phyloP scores from a whole-genome alignment of 2,797 vertebrate genomes.

The Myotis planiceps region DNA sequence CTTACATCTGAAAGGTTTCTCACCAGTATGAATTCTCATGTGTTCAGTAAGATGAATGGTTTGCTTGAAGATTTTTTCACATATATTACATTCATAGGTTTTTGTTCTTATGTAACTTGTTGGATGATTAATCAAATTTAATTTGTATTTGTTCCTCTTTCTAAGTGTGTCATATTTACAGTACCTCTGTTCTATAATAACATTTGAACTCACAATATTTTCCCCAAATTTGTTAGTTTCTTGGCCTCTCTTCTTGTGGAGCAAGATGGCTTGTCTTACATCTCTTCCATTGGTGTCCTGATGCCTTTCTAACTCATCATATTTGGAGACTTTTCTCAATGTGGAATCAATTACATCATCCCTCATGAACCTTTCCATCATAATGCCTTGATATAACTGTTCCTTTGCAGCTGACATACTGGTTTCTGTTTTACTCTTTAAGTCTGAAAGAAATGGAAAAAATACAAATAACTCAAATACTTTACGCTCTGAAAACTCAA shows the following conservation, averaged over 20 bases:
- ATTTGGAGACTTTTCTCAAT: constrained; percentile 51
- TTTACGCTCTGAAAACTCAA: constrained; percentile 31
- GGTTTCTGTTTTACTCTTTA: constrained; percentile 53
- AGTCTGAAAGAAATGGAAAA: constrained; percentile 66
- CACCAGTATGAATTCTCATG: constrained; percentile 83
- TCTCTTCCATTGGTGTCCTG: constrained; percentile 6
- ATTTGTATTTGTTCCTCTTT: constrained; percentile 66
- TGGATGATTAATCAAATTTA: constrained; percentile 53
- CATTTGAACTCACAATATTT: constrained; percentile 45
- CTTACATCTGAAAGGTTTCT: constrained; percentile 84
- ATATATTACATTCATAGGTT: constrained; percentile 78
- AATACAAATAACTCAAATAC: not conserved
- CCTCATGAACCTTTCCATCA: constrained; percentile 27
- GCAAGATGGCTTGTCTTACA: constrained; percentile 27
- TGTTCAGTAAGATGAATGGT: constrained; percentile 82
- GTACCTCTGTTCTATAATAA: constrained; percentile 54
- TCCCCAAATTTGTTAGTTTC: constrained; percentile 41
- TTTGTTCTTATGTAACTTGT: constrained; percentile 76
- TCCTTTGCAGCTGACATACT: not conserved
- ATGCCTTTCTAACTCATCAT: constrained; percentile 1
- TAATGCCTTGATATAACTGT: constrained; percentile 9
- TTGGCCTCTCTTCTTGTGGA: constrained; percentile 42
- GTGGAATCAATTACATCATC: constrained; percentile 43
- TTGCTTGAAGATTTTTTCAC: constrained; percentile 83
- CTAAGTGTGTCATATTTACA: constrained; percentile 47